These are phyloP conservation scores for Noctilio leporinus DNA, from an alignment of 2,113 vertebrate genomes.

Conservation along the genomic window DNA sequence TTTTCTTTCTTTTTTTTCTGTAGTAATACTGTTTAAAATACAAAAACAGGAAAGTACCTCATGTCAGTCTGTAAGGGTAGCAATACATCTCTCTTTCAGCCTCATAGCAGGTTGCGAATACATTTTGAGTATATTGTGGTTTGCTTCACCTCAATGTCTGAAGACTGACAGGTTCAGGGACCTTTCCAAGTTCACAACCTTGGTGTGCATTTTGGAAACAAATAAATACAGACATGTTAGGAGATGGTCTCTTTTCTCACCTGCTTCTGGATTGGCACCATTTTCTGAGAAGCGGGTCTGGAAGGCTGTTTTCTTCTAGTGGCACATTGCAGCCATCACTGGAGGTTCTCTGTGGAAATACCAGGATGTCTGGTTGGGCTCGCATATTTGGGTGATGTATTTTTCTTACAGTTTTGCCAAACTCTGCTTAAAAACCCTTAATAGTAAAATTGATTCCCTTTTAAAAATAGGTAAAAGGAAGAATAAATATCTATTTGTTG, in stretches of 20 bases:
- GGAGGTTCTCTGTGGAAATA: conserved; percentile 29
- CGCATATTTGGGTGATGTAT: conserved; percentile 59
- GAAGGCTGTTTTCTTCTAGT: conserved; percentile 46
- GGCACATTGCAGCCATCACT: background rate
- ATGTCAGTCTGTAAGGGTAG: background rate
- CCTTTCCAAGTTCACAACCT: conserved; percentile 14
- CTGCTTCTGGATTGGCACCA: conserved; percentile 25
- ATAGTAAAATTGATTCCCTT: conserved; percentile 67
- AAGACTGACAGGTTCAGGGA: conserved; percentile 39
- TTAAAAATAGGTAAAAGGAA: conserved; percentile 70
- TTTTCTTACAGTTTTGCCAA: conserved; percentile 69
- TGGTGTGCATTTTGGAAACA: conserved; percentile 43
- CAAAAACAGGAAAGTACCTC: background rate
- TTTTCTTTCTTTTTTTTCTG: conserved; percentile 39
- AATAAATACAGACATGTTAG: conserved; percentile 46
- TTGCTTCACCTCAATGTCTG: conserved; percentile 50
- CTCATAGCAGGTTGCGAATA: conserved; percentile 68
- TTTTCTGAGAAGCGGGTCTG: conserved; percentile 48
- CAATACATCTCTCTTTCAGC: background rate
- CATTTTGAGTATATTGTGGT: conserved; percentile 58
- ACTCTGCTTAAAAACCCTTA: conserved; percentile 60
- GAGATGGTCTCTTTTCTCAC: conserved; percentile 11
- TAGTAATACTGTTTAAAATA: conserved; percentile 36
- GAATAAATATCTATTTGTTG: conserved; percentile 54
- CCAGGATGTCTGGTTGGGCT: conserved; percentile 19